Percentiles rank a stretch among this genome's conserved stretches.
Conservation (phyloP, 2,113 vertebrate genomes). For the Glaucidium brasilianum region DNA sequence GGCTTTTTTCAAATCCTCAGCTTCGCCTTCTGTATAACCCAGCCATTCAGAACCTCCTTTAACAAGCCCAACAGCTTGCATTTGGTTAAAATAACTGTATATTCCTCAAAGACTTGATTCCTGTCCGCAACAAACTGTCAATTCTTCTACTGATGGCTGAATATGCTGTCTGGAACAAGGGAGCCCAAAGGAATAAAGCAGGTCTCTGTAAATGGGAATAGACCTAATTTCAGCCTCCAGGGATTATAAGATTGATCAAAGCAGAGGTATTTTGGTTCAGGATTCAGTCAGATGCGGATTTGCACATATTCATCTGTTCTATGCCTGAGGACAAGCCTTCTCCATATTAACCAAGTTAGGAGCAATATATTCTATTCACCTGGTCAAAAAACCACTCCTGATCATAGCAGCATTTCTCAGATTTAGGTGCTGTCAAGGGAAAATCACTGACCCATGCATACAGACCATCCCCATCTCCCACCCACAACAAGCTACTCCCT, state of each 20-base stretch:
- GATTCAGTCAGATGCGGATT: not conserved
- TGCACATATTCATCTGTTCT: not conserved
- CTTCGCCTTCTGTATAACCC: not conserved
- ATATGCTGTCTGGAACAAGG: not conserved
- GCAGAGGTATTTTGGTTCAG: not conserved
- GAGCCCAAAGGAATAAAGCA: not conserved
- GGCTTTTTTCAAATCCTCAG: not conserved
- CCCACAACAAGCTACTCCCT: not conserved
- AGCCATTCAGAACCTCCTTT: not conserved
- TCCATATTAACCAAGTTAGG: not conserved
- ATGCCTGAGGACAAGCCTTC: not conserved
- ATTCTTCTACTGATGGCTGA: not conserved
- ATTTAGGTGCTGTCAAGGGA: no score
- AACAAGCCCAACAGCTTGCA: not conserved
- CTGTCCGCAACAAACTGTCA: not conserved
- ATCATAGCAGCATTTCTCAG: not conserved
- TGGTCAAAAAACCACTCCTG: not conserved
- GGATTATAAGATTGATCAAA: not conserved
- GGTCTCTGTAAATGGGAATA: not conserved
- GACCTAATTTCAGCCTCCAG: not conserved
- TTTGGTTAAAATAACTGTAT: not conserved
- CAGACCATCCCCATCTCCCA: not conserved
- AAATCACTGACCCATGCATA: not conserved
- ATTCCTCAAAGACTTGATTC: not conserved
- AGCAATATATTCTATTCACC: not conserved